Evolutionary conservation across 1,140 invertebrate species (phyloP).

Genomic region (Steinernema khuongi): DNA sequence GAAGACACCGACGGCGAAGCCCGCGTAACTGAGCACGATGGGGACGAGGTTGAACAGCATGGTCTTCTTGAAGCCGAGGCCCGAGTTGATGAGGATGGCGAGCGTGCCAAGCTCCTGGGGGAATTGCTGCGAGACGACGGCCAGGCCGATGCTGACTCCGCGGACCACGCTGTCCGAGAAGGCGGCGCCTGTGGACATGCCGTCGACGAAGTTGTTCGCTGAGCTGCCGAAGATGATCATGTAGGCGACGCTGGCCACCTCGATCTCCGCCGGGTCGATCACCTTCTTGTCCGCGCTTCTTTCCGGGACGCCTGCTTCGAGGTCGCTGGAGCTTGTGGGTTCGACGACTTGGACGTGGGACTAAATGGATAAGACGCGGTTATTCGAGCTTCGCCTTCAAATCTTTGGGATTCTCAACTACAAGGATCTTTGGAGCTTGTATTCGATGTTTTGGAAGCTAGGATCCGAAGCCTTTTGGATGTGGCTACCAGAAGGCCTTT

Average conservation of each 20-base stretch:
- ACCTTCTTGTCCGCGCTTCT: constrained; percentile 47
- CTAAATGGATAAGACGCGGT: constrained; percentile 15
- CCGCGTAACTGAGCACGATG: constrained; percentile 39
- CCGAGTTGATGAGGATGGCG: constrained; percentile 46
- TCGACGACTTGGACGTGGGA: constrained; percentile 15
- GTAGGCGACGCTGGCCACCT: constrained; percentile 43
- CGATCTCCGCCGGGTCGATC: constrained; percentile 43
- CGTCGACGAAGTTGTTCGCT: constrained; percentile 65
- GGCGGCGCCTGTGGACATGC: constrained; percentile 69
- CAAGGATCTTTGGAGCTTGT: no score
- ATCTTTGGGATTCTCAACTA: no score
- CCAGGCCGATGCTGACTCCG: constrained; percentile 67
- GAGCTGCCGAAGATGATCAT: constrained; percentile 41
- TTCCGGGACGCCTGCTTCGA: constrained; percentile 35
- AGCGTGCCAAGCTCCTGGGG: constrained; percentile 66
- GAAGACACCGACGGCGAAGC: constrained; percentile 42
- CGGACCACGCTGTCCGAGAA: constrained; percentile 66
- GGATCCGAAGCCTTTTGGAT: no score
- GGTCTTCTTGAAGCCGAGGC: constrained; percentile 45
- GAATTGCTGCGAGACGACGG: constrained; percentile 70
- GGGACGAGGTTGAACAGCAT: constrained; percentile 49
- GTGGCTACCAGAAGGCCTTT: no score
- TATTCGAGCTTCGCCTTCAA: neutral
- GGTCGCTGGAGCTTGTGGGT: constrained; percentile 21
- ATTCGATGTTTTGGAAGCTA: no score